Conservation (phyloP, 2,888 invertebrate species). For the Ennomos fuscantarius region DNA sequence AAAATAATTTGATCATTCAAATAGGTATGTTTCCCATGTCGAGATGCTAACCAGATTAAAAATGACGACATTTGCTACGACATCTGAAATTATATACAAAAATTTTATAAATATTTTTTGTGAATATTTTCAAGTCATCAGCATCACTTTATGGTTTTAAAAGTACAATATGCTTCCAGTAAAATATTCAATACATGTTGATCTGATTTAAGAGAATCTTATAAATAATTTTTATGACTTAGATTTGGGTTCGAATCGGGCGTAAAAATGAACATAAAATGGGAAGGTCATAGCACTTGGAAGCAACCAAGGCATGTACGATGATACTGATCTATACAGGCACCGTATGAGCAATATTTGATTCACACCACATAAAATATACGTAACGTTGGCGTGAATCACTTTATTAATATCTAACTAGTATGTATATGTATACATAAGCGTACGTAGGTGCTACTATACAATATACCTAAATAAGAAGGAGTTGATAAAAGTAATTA, state of each 20-base stretch:
- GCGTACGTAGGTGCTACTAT: background rate
- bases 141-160: constrained; percentile 3
- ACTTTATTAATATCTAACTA: background rate
- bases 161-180: background rate
- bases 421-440: background rate
- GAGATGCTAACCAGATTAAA: too few species aligned
- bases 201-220: constrained; percentile 35
- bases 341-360: constrained; percentile 45
- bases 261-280: constrained; percentile 62
- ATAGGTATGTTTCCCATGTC: too few species aligned
- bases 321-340: constrained; percentile 51
- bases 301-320: constrained; percentile 40
- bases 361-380: constrained; percentile 46
- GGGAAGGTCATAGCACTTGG: constrained; percentile 66
- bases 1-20: too few species aligned
- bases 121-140: too few species aligned
- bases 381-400: constrained; percentile 22
- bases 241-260: constrained; percentile 44
- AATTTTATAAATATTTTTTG: too few species aligned
- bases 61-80: too few species aligned
- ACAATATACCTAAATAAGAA: constrained; percentile 2
- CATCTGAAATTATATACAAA: too few species aligned
- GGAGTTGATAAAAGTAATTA: constrained; percentile 9
- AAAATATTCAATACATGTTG: constrained; percentile 50
- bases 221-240: constrained; percentile 54